Base-by-base conservation (phyloP, 2,888 invertebrate species). In the Alcis repandata region DNA sequence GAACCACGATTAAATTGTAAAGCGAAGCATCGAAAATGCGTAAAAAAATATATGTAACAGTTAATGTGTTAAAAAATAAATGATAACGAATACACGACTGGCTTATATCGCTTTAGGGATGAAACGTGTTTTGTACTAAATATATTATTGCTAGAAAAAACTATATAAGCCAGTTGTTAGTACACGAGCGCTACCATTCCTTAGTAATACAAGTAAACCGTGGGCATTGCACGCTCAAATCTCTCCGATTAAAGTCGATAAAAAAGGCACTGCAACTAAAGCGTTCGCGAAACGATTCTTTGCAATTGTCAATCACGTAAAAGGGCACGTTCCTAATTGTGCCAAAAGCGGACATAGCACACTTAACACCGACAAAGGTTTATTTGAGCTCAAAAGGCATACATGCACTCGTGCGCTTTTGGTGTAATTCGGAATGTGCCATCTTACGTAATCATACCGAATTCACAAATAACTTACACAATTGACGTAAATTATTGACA, bases 241-340 rank as follows among this genome's bases (percentile, higher is more conserved):
- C 1, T 32, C 22, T 38, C 13, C 43, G 49, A 62, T 63, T 53
- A 61, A 73, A 61, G 65, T 61, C 63, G 59, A 70, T 76, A 74
- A 72, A 71, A 80, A 89, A 88, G 89, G 88, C 89, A 90, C 89
- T 83, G 81, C 78, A 87, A 88, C 80, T 78, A 22, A 27, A 27
- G 22, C 43, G 6, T 27, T 6, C 2, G 6, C 27, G 6, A 27
- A 27, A 27, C 27, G 6, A 27, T 27, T 27, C 2, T 4, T 27
- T 27, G 27, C 27, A 27, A 27, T 27, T 27, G 27, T 27, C 27
- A 27, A 27, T 27, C 27, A 27, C 27, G 27, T 27, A 27, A 27
- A 27, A 27, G 6, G 27, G 27, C 2, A 27, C 6, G 27, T 4
- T 27, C 27, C 27, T 27, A 27, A 27, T 27, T 6, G 27, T 6